A percentile compares a stretch with the other conserved stretches of the same genome.
These are phyloP conservation scores for Cyrtonyx montezumae DNA, from an alignment of 2,113 vertebrate species.

Conservation along the genomic window DNA sequence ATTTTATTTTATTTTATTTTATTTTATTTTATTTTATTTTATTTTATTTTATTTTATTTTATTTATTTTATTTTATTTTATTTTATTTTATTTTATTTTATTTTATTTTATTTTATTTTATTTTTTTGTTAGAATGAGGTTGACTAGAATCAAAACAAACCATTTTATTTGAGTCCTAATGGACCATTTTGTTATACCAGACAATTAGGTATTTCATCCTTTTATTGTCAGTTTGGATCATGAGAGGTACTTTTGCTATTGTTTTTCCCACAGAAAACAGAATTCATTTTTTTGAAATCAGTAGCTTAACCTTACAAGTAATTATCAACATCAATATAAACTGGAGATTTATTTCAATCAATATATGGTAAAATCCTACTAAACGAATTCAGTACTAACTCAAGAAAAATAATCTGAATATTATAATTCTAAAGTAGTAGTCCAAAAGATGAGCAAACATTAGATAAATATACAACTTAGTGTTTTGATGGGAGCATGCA, in stretches of 20 bases:
- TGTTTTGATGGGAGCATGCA: constrained; percentile 41
- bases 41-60: no score
- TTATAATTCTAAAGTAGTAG: background rate
- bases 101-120: background rate
- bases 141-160: background rate
- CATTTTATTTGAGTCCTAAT: background rate
- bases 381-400: background rate
- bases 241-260: background rate
- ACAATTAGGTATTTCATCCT: background rate
- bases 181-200: background rate
- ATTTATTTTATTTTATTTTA: background rate
- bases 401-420: background rate
- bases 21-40: background rate
- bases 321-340: background rate
- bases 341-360: background rate
- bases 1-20: background rate
- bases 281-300: background rate
- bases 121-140: background rate
- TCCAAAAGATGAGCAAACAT: background rate
- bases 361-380: background rate
- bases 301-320: background rate
- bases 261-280: background rate
- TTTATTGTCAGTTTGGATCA: background rate
- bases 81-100: background rate
- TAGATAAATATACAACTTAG: constrained; percentile 23